Evolutionary conservation across 2,797 vertebrate species (phyloP), one percentile per base, ranked within the genome.

Genomic region (Hypotaenidia philippensis): DNA sequence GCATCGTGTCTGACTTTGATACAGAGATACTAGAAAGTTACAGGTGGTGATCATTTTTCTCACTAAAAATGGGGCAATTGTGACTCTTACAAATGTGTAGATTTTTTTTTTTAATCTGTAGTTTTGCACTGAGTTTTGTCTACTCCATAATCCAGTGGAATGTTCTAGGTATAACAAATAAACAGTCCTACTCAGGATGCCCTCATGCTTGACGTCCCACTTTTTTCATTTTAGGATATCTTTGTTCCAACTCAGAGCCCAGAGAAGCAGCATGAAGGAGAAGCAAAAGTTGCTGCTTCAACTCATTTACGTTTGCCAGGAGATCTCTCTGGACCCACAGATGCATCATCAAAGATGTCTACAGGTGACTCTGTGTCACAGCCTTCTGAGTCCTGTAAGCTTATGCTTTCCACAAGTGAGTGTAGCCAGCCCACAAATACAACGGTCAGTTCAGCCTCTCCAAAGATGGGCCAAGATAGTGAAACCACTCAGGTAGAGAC

Each of bases 221-320:
- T 75, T 65, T 64, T 94, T 57, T 88, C 34, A 17, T 91, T 96
- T 92, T 94, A 99, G 99, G 99, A 99, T 80, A 98, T 98, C 57
- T 99, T 99, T 89, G 97, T 99, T 90, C 98, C 99, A 19, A 99
- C 99, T 3, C 99, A 95, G 90, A 99, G 98, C 94, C 97, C 98
- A 84, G 98, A 99, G 81, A 91, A 97, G 69, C 93, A 57, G 20
- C 71, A 65, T 72, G 89, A 84, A 84, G 87, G 82, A 92, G 95
- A 84, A 84, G 97, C 96, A 36, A 95, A 92, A 87, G 61, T 86
- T 19, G 82, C 89, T 55, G 92, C 95, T 92, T 95, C 89, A 13
- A 96, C 97, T 45, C 86, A 89, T 17, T 95, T 78, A 20, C 93
- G 96, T 56, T 89, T 90, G 15, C 81, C 68, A 41, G 97, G 97